These are phyloP conservation scores for Silurus meridionalis DNA, from an alignment of 2,113 vertebrate genomes.

Conservation along the genomic window DNA sequence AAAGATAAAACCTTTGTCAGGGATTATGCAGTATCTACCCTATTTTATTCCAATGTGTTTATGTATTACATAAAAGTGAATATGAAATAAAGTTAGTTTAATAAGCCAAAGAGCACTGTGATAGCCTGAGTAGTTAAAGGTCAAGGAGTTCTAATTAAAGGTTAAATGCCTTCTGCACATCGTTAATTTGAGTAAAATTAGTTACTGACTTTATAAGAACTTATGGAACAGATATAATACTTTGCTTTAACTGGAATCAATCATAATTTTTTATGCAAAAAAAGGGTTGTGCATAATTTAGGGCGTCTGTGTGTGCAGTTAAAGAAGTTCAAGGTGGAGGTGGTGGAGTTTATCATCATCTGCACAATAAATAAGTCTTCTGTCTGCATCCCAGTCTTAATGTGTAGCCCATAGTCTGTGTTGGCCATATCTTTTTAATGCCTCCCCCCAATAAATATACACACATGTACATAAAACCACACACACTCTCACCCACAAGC, in stretches of 20 bases:
- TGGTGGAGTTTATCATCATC: constrained; percentile 45
- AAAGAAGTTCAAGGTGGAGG: constrained; percentile 35
- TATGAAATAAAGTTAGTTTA: background rate
- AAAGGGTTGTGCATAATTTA: background rate
- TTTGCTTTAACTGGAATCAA: background rate
- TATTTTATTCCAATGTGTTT: background rate
- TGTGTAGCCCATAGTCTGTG: constrained; percentile 44
- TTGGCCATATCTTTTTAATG: constrained; percentile 18
- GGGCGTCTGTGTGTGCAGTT: constrained; percentile 32
- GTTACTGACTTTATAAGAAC: background rate
- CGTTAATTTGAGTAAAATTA: background rate
- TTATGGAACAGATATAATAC: background rate
- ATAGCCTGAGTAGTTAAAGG: background rate
- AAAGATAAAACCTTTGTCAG: background rate
- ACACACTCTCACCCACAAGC: background rate
- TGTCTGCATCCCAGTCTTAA: constrained; percentile 47
- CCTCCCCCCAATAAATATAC: constrained; percentile 30
- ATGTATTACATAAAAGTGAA: background rate
- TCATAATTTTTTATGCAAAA: background rate
- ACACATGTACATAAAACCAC: constrained; percentile 24
- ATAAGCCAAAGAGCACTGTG: background rate
- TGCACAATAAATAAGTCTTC: constrained; percentile 48
- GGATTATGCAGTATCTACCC: background rate
- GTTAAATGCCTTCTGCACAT: background rate
- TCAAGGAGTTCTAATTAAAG: background rate